Percentiles rank a stretch among this genome's conserved stretches.
Evolutionary conservation across 2,888 invertebrate species (phyloP).

Genomic region (Tetanocera ferruginea): DNA sequence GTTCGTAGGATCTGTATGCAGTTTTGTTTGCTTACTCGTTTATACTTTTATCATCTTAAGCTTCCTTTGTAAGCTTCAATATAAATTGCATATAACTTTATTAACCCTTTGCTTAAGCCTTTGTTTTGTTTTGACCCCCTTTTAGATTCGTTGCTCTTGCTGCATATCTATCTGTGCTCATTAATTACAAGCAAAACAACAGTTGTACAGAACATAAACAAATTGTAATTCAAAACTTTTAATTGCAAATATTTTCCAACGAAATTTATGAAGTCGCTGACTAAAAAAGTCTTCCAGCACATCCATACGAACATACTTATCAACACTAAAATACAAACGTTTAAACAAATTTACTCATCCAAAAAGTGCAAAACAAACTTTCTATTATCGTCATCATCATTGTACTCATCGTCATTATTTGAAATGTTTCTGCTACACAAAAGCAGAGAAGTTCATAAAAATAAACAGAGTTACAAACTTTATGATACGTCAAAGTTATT

Average conservation of each 20-base stretch:
- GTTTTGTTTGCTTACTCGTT: too few relatives aligned
- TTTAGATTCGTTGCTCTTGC: background rate
- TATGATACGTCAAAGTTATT: background rate
- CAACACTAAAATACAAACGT: background rate
- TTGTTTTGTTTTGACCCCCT: background rate
- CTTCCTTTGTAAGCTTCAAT: background rate
- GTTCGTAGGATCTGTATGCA: too few relatives aligned
- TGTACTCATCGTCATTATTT: background rate
- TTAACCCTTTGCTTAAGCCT: background rate
- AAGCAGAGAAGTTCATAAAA: background rate
- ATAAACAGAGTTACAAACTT: background rate
- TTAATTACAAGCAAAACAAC: conserved; percentile 42
- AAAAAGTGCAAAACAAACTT: background rate
- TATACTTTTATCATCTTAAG: background rate
- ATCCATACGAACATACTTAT: too few relatives aligned
- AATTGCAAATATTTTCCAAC: conserved; percentile 40
- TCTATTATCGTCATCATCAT: background rate
- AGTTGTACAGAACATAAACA: conserved; percentile 44
- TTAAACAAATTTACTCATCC: background rate
- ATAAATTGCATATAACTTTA: background rate
- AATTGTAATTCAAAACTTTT: conserved; percentile 44
- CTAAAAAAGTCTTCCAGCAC: background rate
- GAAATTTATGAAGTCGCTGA: conserved; percentile 1
- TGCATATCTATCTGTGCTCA: conserved; percentile 23
- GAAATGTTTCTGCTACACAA: background rate